Conservation (phyloP, 1,140 invertebrate species). For the Drosophila repleta region DNA sequence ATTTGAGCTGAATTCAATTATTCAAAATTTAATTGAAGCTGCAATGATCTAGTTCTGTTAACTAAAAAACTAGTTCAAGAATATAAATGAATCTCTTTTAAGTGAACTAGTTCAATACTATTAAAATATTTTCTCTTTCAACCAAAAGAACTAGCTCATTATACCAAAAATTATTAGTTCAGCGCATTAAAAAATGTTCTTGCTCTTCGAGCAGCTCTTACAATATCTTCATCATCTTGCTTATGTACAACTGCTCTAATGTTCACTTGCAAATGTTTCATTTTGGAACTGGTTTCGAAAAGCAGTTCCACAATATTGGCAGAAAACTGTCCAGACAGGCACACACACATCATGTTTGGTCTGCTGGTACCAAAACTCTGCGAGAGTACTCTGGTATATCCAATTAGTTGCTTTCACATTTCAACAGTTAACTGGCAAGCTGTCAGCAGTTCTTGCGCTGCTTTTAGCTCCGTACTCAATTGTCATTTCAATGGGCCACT, state of each 20-base stretch:
- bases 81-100: too few relatives aligned
- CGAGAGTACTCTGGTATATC: slow-evolving; percentile 24
- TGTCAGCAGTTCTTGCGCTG: slow-evolving; percentile 56
- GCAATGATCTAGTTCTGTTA: too few relatives aligned
- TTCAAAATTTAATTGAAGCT: too few relatives aligned
- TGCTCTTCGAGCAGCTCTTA: not conserved
- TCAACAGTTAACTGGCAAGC: slow-evolving; percentile 53
- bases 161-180: too few relatives aligned
- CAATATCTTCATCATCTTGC: not conserved
- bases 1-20: too few relatives aligned
- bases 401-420: slow-evolving; percentile 66
- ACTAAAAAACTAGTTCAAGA: too few relatives aligned
- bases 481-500: slow-evolving; percentile 53
- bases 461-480: slow-evolving; percentile 27
- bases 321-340: slow-evolving; percentile 2
- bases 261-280: not conserved
- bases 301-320: slow-evolving; percentile 12
- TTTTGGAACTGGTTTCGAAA: slow-evolving; percentile 10
- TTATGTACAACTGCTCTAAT: not conserved
- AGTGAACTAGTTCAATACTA: too few relatives aligned
- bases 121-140: too few relatives aligned
- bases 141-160: too few relatives aligned
- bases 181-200: not conserved
- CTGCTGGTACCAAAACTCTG: slow-evolving; percentile 17
- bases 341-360: slow-evolving; percentile 20